Evolutionary conservation across 2,113 vertebrate species (phyloP), one percentile per base, ranked within the genome.

Genomic region (Forbesichthys papilliferus): DNA sequence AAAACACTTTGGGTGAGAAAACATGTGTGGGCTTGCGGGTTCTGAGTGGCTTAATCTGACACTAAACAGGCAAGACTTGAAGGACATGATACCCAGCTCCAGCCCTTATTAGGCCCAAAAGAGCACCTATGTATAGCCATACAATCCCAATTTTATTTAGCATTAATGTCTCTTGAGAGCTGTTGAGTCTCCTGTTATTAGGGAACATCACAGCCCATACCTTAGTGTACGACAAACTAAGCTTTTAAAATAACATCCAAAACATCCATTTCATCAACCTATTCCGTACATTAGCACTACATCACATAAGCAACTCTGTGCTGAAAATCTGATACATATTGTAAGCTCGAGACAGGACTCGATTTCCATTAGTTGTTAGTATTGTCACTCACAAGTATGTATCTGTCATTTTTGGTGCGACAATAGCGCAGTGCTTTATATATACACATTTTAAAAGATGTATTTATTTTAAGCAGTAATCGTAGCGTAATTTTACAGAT

Each of bases 61-160:
- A 73, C 77, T 87, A 78, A 88, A 89, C 79, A 81, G 73, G 66
- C 60, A 69, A 68, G 75, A 77, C 78, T 70, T 71, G 81, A 85
- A 85, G 82, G 85, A 86, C 84, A 84, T 73, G 77, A 87, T 69
- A 83, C 77, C 82, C 86, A 86, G 84, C 77, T 84, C 83, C 72
- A 77, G 82, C 77, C 68, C 82, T 86, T 42, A 89, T 88, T 84
- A 75, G 58, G 82, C 73, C 71, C 69, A 70, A 88, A 85, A 86
- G 69, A 84, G 87, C 84, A 72, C 83, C 80, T 81, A 77, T 84
- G 80, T 81, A 72, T 79, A 80, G 61, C 71, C 73, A 69, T 76
- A 79, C 68, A 86, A 87, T 87, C 71, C 79, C 78, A 89, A 90
- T 88, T 84, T 66, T 74, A 69, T 85, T 87, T 78, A 71, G 73